Base-by-base conservation (phyloP, 2,888 invertebrate genomes). In the Andrena flavipes region DNA sequence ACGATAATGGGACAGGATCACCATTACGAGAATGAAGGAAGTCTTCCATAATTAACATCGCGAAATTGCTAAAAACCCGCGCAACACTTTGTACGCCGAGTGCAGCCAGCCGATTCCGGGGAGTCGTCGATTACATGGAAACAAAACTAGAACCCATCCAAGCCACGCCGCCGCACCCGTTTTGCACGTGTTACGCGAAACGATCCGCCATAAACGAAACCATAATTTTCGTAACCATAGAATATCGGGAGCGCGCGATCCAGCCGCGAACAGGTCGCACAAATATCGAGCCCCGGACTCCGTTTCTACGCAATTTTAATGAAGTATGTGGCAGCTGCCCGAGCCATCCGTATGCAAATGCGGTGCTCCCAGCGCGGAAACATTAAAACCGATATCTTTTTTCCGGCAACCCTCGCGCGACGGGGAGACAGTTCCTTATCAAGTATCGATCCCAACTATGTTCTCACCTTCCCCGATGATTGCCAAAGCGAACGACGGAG, bases 1-100 rank as follows among this genome's bases (percentile, higher is more conserved):
- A 59, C 67, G 80, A 54, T 80, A 67, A 80, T 80, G 60, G 67
- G 62, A 23, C 54, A 2, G 33, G 71, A 72, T 67, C 65, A 54
- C 51, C 23, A 49, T 13, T 13, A 13, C 20, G 35, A 5, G 67
- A 62, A 71, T 54, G 49, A 29, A 65, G 59, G 64, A 77, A 42
- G 60, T 8, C 59, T 64, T 33, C 16, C 42, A 16, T 54, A 78
- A 78, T 71, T 62, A 60, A 71, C 29, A 33, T 26, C 30, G 20
- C n/a, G 23, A 71, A 62, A 80, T 60, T 60, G 56, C 59, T 35
- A 30, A 2, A 2, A 42, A 42, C 4, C 42, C 42, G 10, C 23
- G 8, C 1, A 20, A 26, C 26, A 56, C 42, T 65, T 69, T 29
- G 73, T 62, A 1, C 56, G 6, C n/a, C n/a, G n/a, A n/a, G n/a